phyloP scores from a whole-genome alignment of 2,113 vertebrate species.

The Cyprinodon variegatus region DNA sequence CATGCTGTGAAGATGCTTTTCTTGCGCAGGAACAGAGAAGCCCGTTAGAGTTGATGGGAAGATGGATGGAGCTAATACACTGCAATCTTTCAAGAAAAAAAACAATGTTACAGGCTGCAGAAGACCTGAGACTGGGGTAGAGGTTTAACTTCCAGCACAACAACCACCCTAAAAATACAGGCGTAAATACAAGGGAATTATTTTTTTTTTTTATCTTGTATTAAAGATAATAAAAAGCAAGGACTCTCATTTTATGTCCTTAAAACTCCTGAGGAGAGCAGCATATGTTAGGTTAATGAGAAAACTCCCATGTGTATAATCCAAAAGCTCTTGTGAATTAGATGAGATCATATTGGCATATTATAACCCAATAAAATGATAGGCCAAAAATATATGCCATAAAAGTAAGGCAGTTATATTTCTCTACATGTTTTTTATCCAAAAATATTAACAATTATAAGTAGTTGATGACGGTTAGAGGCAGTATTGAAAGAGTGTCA shows the following conservation, averaged over 20 bases:
- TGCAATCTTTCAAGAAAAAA: not conserved
- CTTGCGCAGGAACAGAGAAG: not conserved
- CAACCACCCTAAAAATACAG: not conserved
- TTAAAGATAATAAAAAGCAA: not conserved
- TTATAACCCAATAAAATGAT: not conserved
- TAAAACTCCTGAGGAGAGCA: slow-evolving; percentile 1
- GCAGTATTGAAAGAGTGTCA: slow-evolving; percentile 7
- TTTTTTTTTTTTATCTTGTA: not conserved
- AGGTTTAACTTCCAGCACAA: not conserved
- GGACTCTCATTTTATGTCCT: not conserved
- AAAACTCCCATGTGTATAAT: slow-evolving; percentile 43
- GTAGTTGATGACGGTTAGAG: not conserved
- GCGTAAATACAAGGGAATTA: not conserved
- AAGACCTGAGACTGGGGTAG: not conserved
- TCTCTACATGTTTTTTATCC: not conserved
- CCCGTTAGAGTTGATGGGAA: not conserved
- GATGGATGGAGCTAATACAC: not conserved
- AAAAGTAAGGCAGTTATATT: not conserved
- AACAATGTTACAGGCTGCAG: not conserved
- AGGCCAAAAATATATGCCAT: not conserved
- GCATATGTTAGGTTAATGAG: slow-evolving; percentile 10
- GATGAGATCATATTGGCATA: slow-evolving; percentile 9
- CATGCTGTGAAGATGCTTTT: not conserved
- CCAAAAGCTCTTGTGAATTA: slow-evolving; percentile 13
- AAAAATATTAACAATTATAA: slow-evolving; percentile 1